Evolutionary conservation across 2,888 invertebrate genomes (phyloP), one percentile per base, ranked within the genome.

Genomic region (Hypomecis atomaria): DNA sequence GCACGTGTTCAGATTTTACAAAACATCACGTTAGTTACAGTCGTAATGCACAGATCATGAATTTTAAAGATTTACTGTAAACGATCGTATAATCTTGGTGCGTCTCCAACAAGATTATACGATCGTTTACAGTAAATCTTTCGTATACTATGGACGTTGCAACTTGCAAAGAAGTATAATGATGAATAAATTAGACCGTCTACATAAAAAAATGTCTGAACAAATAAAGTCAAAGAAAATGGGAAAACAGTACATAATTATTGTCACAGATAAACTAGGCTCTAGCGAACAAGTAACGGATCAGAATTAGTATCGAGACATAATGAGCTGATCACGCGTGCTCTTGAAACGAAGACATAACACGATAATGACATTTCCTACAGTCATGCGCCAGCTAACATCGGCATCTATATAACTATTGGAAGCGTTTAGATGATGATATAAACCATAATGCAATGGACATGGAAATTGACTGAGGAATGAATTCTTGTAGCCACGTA

Each of bases 321-420:
- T 10, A 64, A 66, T 58, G 23, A 59, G 53, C 60, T 56, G 7
- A 57, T 58, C 60, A 67, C 60, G 65, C 55, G 57, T 53, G 62
- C 23, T 48, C 54, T 44, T 11, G 36, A 34, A 48, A 8, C 47
- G 23, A 38, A 48, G 40, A 13, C 53, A 23, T 50, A 34, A 13
- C 44, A 61, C 56, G 23, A 23, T 23, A 23, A 23, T 23, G 23
- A 23, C 1, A 23, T 23, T 23, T 23, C 3, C 23, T 23, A 23
- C 23, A 1, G 23, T 23, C 23, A 23, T 23, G 23, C 23, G 23
- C 23, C 23, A 23, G 23, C 23, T 3, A 23, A 23, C 23, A 23
- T 23, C 23, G 23, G 23, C 23, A 23, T 23, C 23, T 23, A 23
- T 23, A 23, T 23, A 23, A 23, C 23, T 23, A 23, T 23, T 23